Base-by-base conservation (phyloP, 2,888 invertebrate species). In the Stratiomys singularior region DNA sequence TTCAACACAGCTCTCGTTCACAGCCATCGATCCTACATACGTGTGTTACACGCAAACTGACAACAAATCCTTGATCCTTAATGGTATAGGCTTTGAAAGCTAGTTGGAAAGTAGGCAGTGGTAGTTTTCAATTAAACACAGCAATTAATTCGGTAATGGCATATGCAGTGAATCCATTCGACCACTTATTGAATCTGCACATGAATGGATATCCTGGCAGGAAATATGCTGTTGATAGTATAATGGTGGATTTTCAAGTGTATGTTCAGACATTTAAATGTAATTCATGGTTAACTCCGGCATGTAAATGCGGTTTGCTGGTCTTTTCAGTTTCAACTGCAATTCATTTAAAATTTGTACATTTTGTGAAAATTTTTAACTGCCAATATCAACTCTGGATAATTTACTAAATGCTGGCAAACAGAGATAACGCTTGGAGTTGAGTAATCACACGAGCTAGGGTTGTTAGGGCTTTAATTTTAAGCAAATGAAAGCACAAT, bases 291-390 rank as follows among this genome's bases (percentile, higher is more conserved):
- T 52, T 18, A 52, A 52, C 52, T 9, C 4, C 15, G 18, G 52
- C 18, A 52, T 52, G 52, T 52, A 18, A 52, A 52, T 52, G 52
- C 52, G 52, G 52, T 52, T 52, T 52, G 15, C 52, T 52, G 15
- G 18, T n/a, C 52, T 52, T 4, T 52, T 52, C 15, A 3, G 15
- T 4, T 52, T 13, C 9, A 9, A 37, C 9, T 37, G 37, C 9
- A 37, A 37, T 37, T 37, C 37, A 9, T 37, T 37, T 3, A 37
- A 37, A 37, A 37, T 37, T 37, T 37, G 37, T 37, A 9, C 9
- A 37, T 37, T 37, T 37, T 9, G 9, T 3, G 3, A 9, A 3
- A 5, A 37, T 3, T 37, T 37, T 37, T 37, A 9, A 5, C 9
- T 9, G 37, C 9, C 3, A 37, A 37, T 37, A 37, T 5, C 37